Percentiles rank a stretch among this genome's conserved stretches.
Conservation (phyloP, 2,888 invertebrate genomes). For the Pandemis heparana region DNA sequence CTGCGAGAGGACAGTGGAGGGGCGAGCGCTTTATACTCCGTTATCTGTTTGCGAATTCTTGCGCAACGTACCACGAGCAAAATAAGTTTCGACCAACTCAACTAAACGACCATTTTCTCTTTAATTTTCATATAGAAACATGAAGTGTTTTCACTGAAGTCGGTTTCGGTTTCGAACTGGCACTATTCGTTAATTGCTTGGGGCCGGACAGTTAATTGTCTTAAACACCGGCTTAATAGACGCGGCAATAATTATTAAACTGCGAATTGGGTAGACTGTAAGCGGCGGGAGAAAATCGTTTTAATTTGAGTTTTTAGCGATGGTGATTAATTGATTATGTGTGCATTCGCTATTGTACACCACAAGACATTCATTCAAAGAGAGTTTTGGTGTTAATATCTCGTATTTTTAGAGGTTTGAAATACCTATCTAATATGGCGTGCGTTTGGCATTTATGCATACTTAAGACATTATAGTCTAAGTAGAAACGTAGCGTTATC, state of each 20-base stretch:
- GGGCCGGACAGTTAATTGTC: conserved; percentile 53
- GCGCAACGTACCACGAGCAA: conserved; percentile 78
- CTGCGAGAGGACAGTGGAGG: conserved; percentile 77
- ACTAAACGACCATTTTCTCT: conserved; percentile 53
- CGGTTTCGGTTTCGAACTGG: conserved; percentile 45
- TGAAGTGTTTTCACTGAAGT: conserved; percentile 50
- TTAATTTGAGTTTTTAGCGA: conserved; percentile 50
- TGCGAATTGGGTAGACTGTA: conserved; percentile 69
- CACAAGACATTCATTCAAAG: conserved; percentile 51
- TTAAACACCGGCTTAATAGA: conserved; percentile 60
- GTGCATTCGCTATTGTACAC: conserved; percentile 42
- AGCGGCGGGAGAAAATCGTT: conserved; percentile 65
- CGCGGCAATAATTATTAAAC: conserved; percentile 68
- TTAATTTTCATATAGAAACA: conserved; percentile 42
- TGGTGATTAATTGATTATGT: conserved; percentile 48
- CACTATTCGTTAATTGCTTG: conserved; percentile 53
- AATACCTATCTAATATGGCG: neutral
- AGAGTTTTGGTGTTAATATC: neutral
- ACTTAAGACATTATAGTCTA: no score
- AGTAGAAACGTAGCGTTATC: neutral
- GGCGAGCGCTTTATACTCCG: conserved; percentile 70
- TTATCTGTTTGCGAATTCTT: conserved; percentile 84
- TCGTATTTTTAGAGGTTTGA: neutral
- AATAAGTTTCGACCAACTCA: conserved; percentile 70
- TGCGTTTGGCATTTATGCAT: neutral